A percentile compares a stretch with the other conserved stretches of the same genome.
phyloP scores from a whole-genome alignment of 1,140 invertebrate species.

The Drosophila kurseongensis region DNA sequence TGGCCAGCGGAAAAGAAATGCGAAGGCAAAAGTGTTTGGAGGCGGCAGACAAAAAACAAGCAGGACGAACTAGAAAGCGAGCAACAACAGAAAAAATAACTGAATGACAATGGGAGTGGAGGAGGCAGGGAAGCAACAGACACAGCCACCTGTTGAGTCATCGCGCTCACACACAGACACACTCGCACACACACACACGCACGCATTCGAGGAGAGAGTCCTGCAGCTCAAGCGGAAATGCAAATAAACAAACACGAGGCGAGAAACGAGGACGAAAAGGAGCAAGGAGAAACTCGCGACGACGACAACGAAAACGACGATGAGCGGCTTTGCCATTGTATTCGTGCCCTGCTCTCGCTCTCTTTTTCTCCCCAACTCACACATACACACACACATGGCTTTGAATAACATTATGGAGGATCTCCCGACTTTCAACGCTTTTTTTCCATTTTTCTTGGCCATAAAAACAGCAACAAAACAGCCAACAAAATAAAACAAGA shows the following conservation, averaged over 20 bases:
- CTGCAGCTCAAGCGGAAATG: slow-evolving; percentile 81
- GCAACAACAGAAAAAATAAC: slow-evolving; percentile 66
- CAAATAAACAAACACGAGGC: slow-evolving; percentile 81
- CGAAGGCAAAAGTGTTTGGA: slow-evolving; percentile 76
- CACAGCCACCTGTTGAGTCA: slow-evolving; percentile 74
- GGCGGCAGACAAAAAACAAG: slow-evolving; percentile 66
- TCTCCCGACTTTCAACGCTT: slow-evolving; percentile 74
- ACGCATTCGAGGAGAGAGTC: slow-evolving; percentile 42
- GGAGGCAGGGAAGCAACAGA: slow-evolving; percentile 57
- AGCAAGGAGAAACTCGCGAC: slow-evolving; percentile 62
- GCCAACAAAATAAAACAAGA: slow-evolving; percentile 47
- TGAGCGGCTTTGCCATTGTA: slow-evolving; percentile 51
- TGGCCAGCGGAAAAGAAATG: slow-evolving; percentile 56
- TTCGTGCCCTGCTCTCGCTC: slow-evolving; percentile 26
- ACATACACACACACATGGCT: slow-evolving; percentile 42
- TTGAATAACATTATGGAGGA: slow-evolving; percentile 79
- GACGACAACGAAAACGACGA: slow-evolving; percentile 48
- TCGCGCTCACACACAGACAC: slow-evolving; percentile 21
- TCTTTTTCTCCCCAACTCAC: slow-evolving; percentile 1
- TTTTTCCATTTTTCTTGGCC: slow-evolving; percentile 46
- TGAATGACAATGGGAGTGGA: slow-evolving; percentile 63
- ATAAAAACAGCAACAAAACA: slow-evolving; percentile 27
- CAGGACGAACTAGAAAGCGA: slow-evolving; percentile 74
- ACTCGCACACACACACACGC: slow-evolving; percentile 29
- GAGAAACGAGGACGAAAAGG: slow-evolving; percentile 43